Evolutionary conservation across 2,797 vertebrate genomes (phyloP).

Genomic region (Sandelia bainsii): DNA sequence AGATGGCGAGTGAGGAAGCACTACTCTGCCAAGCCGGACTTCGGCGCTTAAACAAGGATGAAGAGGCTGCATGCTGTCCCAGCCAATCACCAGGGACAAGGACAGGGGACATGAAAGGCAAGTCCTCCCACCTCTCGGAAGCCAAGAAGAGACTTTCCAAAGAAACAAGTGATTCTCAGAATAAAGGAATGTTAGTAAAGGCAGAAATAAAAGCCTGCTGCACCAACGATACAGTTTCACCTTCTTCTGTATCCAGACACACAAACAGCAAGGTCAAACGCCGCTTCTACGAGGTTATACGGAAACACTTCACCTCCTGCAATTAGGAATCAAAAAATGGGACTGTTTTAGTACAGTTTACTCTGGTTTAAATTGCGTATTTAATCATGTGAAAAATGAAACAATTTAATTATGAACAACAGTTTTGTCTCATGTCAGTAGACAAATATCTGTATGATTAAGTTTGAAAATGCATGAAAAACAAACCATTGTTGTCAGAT

Average conservation of each 20-base stretch:
- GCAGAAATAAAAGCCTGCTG: conserved; percentile 5
- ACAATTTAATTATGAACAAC: no score
- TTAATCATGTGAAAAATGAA: neutral
- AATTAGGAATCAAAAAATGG: conserved; percentile 12
- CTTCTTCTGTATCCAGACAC: conserved; percentile 26
- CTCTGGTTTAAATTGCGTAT: conserved; percentile 10
- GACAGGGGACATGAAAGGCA: conserved; percentile 21
- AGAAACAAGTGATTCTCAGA: conserved; percentile 28
- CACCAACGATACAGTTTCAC: conserved; percentile 15
- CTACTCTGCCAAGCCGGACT: conserved; percentile 81
- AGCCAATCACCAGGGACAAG: conserved; percentile 28
- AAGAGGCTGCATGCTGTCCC: conserved; percentile 16
- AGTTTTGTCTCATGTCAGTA: neutral
- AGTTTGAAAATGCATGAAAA: conserved; percentile 20
- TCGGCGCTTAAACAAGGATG: conserved; percentile 47
- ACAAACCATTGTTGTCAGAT: neutral
- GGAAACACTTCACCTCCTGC: conserved; percentile 69
- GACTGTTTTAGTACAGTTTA: conserved; percentile 6
- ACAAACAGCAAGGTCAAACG: conserved; percentile 62
- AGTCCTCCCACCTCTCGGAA: conserved; percentile 25
- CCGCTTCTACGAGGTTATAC: conserved; percentile 71
- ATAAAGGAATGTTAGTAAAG: conserved; percentile 14
- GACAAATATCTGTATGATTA: neutral
- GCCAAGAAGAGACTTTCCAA: conserved; percentile 37
- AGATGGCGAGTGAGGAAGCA: conserved; percentile 86